Evolutionary conservation across 2,888 invertebrate species (phyloP).

Genomic region (Hypsopygia costalis): DNA sequence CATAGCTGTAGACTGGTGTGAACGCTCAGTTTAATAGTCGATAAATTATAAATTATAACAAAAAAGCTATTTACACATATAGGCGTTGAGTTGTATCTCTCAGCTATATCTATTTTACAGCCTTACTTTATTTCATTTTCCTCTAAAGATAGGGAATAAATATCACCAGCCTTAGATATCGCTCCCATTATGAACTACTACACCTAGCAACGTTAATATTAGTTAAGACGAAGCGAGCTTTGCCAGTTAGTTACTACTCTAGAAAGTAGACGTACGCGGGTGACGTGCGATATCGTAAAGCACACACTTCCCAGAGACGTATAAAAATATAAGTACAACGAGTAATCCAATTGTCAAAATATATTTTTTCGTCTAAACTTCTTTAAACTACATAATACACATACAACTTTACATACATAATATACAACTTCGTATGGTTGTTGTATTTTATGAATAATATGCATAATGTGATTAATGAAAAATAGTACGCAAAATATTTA

Average conservation of each 20-base stretch:
- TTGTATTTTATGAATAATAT: no score
- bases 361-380: no score
- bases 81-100: constrained; percentile 63
- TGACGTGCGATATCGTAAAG: neutral
- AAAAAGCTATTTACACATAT: constrained; percentile 12
- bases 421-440: no score
- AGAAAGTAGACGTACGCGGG: neutral
- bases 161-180: constrained; percentile 72
- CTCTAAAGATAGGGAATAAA: constrained; percentile 42
- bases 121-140: constrained; percentile 28
- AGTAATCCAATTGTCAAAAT: neutral
- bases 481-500: no score
- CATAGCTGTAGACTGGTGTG: no score
- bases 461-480: no score
- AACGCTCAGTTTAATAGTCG: neutral
- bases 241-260: constrained; percentile 23
- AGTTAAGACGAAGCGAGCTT: constrained; percentile 32
- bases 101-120: constrained; percentile 34
- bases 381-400: no score
- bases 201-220: constrained; percentile 17
- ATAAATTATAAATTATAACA: constrained; percentile 8
- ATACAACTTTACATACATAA: no score
- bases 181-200: constrained; percentile 26
- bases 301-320: no score
- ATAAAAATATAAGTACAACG: neutral